Conservation (phyloP, 2,888 invertebrate species). For the Amiota mariae region DNA sequence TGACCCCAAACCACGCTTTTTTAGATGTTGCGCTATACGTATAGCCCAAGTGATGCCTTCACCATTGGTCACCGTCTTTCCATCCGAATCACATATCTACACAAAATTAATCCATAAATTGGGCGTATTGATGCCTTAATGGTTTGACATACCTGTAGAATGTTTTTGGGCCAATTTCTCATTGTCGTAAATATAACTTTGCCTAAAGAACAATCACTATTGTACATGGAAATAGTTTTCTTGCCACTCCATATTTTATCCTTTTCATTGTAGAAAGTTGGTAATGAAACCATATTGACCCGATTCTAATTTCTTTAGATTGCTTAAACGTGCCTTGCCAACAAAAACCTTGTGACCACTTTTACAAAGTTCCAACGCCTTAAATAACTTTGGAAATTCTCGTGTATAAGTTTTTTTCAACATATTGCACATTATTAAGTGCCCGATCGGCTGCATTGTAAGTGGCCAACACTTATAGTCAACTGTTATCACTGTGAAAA, state of each 20-base stretch:
- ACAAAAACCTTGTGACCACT: neutral
- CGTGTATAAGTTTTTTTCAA: neutral
- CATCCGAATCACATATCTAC: conserved; percentile 49
- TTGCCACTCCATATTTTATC: conserved; percentile 56
- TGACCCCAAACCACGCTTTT: conserved; percentile 55
- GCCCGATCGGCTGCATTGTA: neutral
- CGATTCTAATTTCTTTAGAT: neutral
- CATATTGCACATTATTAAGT: conserved; percentile 8
- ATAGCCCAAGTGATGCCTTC: conserved; percentile 58
- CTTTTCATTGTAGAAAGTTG: conserved; percentile 52
- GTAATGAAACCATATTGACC: conserved; percentile 47
- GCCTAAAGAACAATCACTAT: conserved; percentile 54
- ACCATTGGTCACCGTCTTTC: conserved; percentile 53
- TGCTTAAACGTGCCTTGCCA: neutral
- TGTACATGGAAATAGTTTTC: conserved; percentile 46
- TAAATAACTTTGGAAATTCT: conserved; percentile 16
- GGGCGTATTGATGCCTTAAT: neutral
- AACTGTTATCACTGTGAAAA: conserved; percentile 10
- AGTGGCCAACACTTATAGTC: neutral
- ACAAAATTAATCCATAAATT: neutral
- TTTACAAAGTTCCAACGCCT: neutral
- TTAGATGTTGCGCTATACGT: conserved; percentile 60
- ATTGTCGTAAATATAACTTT: conserved; percentile 53
- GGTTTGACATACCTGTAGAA: conserved; percentile 51
- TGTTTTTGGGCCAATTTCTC: conserved; percentile 59